These are phyloP conservation scores for Porites divaricata DNA, from an alignment of 92 coral and sea anemone genomes.

Conservation along the genomic window DNA sequence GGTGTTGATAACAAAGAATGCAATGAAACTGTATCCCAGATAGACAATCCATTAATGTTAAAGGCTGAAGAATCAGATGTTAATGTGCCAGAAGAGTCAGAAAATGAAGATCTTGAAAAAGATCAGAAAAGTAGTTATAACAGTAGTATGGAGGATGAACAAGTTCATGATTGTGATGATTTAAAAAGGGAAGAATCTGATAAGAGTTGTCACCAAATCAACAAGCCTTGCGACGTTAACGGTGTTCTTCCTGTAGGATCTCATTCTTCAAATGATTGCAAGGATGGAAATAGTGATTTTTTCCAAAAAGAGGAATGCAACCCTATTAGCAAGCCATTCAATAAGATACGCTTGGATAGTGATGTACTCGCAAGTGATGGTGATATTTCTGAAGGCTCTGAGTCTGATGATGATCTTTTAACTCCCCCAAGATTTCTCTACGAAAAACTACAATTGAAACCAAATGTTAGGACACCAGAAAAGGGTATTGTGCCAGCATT, in stretches of 20 bases:
- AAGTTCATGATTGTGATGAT: neutral
- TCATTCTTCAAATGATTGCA: neutral
- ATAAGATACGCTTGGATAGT: neutral
- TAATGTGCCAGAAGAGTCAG: neutral
- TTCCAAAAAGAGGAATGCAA: neutral
- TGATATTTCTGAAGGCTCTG: constrained; percentile 9
- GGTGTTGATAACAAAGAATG: neutral
- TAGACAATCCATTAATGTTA: neutral
- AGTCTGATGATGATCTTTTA: constrained; percentile 85
- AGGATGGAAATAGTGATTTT: no score
- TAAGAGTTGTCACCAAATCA: neutral
- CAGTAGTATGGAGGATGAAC: neutral
- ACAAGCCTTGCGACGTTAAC: no score
- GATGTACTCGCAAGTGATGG: neutral
- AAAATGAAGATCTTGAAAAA: neutral
- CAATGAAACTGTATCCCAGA: neutral
- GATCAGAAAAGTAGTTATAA: neutral
- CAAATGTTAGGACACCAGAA: constrained; percentile 64
- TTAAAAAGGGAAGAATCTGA: neutral
- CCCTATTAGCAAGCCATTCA: neutral
- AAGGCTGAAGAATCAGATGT: neutral
- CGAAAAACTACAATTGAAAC: constrained; percentile 48
- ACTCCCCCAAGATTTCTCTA: constrained; percentile 78
- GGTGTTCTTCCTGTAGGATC: neutral
- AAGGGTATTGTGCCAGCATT: constrained; percentile 46